Base-by-base conservation (phyloP, 1,140 invertebrate genomes). In the Elysia chlorotica region DNA sequence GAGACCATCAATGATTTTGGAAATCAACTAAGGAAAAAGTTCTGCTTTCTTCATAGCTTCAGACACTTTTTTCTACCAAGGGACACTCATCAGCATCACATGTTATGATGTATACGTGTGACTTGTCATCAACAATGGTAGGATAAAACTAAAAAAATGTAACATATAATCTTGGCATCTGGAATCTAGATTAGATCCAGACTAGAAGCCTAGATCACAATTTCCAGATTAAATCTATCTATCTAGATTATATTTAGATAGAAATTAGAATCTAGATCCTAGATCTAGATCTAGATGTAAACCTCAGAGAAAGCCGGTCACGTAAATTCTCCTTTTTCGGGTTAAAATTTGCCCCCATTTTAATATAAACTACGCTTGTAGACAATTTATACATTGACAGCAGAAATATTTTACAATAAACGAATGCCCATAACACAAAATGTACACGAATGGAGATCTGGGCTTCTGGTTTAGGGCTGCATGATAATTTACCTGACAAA, bases 401-500 rank as follows among this genome's bases (percentile, higher is more conserved):
- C 28, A 21, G n/a, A 28, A 2, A 31, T 4, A n/a, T 23, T 23
- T 37, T 14, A 2, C n/a, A 4, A 67, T 3, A 63, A 5, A 63
- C 2, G 35, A 10, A 63, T 14, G 35, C 19, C n/a, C 23, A 31
- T 6, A 2, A 33, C 33, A 63, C 28, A 25, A 30, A 21, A 63
- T 25, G 4, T 2, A 17, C 28, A 25, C 33, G 28, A 63, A 30
- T 21, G 10, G 6, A 10, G 28, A 30, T 10, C 10, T 19, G 3
- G 6, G 17, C 17, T 66, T 10, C 23, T 23, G 41, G 21, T 21
- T 17, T 23, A 25, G n/a, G 23, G 23, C 37, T n/a, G 3, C 17
- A 23, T 23, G 41, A 23, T 3, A 33, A n/a, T 25, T 67, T 75
- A 93, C 93, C 92, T 86, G 91, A 93, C 90, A 92, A 92, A 86